Conservation (phyloP, 2,888 invertebrate species). For the Caenorhabditis sp. region DNA sequence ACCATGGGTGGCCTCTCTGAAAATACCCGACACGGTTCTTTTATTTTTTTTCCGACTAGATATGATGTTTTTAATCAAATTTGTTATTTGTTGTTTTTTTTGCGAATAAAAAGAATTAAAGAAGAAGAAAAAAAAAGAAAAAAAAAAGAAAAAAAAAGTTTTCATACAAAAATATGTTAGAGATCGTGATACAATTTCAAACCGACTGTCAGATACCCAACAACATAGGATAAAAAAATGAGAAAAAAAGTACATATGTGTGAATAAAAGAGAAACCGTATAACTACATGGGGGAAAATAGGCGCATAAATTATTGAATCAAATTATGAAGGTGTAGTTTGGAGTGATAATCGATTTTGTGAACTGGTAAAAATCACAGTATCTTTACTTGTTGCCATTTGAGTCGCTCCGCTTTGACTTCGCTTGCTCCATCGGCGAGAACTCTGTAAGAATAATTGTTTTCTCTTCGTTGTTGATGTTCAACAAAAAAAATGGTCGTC, state of each 20-base stretch:
- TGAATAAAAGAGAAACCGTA: not conserved
- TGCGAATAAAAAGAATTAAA: not conserved
- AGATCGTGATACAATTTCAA: not conserved
- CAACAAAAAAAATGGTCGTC: not conserved
- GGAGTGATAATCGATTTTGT: constrained; percentile 33
- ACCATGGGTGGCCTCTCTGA: not conserved
- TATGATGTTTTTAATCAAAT: not conserved
- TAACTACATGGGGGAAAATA: too few relatives aligned
- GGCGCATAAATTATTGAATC: not conserved
- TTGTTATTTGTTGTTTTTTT: not conserved
- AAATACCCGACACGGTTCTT: not conserved
- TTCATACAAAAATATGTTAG: not conserved
- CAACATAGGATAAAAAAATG: not conserved
- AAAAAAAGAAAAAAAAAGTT: not conserved
- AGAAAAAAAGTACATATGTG: constrained; percentile 9
- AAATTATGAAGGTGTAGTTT: constrained; percentile 27
- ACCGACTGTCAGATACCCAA: not conserved
- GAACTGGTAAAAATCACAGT: constrained; percentile 37
- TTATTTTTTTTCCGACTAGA: not conserved
- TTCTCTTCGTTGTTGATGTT: not conserved
- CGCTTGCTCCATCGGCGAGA: constrained; percentile 40
- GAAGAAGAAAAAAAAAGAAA: not conserved
- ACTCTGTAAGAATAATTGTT: constrained; percentile 20
- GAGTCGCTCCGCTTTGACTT: constrained; percentile 32
- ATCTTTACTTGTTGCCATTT: constrained; percentile 24